Evolutionary conservation across 2,888 invertebrate genomes (phyloP), one percentile per base, ranked within the genome.

Genomic region (Heliconius charithonia): DNA sequence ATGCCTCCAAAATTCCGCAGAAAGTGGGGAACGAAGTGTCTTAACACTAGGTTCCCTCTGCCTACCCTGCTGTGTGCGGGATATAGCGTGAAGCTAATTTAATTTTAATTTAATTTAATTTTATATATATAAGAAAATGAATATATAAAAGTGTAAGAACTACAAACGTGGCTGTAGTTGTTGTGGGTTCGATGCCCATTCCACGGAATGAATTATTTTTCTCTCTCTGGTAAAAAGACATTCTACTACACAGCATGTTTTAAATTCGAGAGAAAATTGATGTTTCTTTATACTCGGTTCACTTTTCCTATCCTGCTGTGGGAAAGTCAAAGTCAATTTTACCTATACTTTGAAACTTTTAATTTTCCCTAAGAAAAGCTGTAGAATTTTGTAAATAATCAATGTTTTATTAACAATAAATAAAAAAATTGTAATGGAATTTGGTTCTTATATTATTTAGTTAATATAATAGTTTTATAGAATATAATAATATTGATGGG

Each of bases 381-480:
- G 1, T 41, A 62, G 37, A 41, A 63, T 7, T 62, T 19, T 63
- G 37, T 74, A 72, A 72, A 72, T 74, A 62, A 25, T 51, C 4
- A 7, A 19, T 27, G 41, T 45, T 74, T 27, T 22, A 37, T 27
- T 16, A 74, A 62, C 0, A 59, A 63, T 25, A 9, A 29, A 7
- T 37, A 29, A 7, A 19, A 67, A 41, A 62, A 75, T 65, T 13
- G 41, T 59, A 27, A 73, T 27, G 63, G 63, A 56, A 32, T 77
- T 77, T 56, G 9, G 69, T 41, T 73, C n/a, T 67, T 67, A 16
- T 45, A 45, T 19, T 51, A 73, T 41, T 37, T 77, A 51, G 51
- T 22, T 19, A 32, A 37, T 75, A 67, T 51, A 75, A 41, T 70
- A 75, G 75, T 69, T 70, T 70, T 70, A 75, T 75, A 56, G 69